Base-by-base conservation (phyloP, 2,797 vertebrate species). In the Fratercula arctica region DNA sequence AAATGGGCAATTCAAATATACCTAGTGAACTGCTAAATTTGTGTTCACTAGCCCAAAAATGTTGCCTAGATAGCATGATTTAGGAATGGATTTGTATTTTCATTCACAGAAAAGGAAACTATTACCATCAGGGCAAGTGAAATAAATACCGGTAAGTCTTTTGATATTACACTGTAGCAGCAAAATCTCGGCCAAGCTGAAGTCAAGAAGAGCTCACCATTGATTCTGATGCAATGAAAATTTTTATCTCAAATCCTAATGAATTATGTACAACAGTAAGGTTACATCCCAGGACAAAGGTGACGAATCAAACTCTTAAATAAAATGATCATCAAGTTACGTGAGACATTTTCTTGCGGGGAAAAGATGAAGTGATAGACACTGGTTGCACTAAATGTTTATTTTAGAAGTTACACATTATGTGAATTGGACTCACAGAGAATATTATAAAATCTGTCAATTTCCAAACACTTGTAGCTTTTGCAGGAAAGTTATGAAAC, bases 31-130 rank as follows among this genome's bases (percentile, higher is more conserved):
- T 43, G 16, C 18, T 60, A 61, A 37, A 89, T 73, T 94, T 92
- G 82, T 63, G 43, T 76, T 66, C 11, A 35, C 19, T 51, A 77
- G 35, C 26, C 37, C 43, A 72, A 92, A 92, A 78, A 74, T 53
- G 48, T 46, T 48, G 76, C 0, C 16, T 41, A 61, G 24, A 33
- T 61, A 67, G 50, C 25, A 50, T 28, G n/a, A 85, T 51, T 54
- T 60, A 35, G 17, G 7, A 43, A 73, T 5, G 11, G 35, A 63
- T 80, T 92, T 91, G 24, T 72, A 72, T 76, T 78, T 87, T 92
- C 57, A 85, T 67, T 87, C 88, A 91, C 33, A 92, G 84, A 96
- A 92, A 95, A 94, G 68, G 64, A 88, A 91, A 91, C 67, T 15
- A 82, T 53, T 11, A 56, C 63, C 37, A 70, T 25, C 57, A 66